Evolutionary conservation across 2,888 invertebrate genomes (phyloP).

Genomic region (Macaria notata): DNA sequence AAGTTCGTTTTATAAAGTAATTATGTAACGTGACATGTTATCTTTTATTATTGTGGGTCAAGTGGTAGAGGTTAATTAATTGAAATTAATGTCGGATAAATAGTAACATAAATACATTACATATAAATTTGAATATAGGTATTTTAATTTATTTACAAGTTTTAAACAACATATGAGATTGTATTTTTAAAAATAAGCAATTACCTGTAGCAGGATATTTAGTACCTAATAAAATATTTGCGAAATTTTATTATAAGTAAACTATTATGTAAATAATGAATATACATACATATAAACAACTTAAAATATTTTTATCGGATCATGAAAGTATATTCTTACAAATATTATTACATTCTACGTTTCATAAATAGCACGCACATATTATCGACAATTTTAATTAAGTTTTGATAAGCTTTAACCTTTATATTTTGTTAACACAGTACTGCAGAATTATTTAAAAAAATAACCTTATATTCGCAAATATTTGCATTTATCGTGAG

Average conservation of each 20-base stretch:
- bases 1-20: conserved; percentile 28
- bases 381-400: conserved; percentile 15
- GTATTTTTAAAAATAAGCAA: too few species aligned
- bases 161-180: too few species aligned
- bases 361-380: too few species aligned
- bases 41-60: conserved; percentile 5
- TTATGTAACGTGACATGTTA: conserved; percentile 7
- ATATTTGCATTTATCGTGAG: too few species aligned
- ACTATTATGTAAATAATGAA: not conserved
- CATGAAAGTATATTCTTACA: not conserved
- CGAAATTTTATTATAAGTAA: not conserved
- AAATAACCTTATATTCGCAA: too few species aligned
- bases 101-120: not conserved
- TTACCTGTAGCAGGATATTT: too few species aligned
- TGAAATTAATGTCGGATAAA: not conserved
- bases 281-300: not conserved
- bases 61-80: not conserved
- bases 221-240: too few species aligned
- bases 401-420: conserved; percentile 18
- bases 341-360: not conserved
- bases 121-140: not conserved
- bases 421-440: conserved; percentile 11
- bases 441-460: not conserved
- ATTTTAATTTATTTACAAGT: too few species aligned
- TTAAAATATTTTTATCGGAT: not conserved